Base-by-base conservation (phyloP, 2,888 invertebrate species). In the Nomada fabriciana region DNA sequence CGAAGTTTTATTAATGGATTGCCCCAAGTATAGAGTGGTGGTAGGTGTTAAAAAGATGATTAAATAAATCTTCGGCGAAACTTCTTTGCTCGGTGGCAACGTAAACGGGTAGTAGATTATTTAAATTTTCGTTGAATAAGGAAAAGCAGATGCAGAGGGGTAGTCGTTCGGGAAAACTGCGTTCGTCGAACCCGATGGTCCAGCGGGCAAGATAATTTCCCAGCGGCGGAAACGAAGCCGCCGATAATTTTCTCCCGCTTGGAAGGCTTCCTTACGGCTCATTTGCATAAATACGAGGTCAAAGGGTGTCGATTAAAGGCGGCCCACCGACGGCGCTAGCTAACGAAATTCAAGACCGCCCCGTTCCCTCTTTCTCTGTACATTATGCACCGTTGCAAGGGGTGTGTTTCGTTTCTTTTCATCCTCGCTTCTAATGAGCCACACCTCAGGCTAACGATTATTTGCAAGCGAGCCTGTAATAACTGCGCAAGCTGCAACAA, bases 231-330 rank as follows among this genome's bases (percentile, higher is more conserved):
- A 80, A 68, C 81, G 80, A 72, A 74, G 59, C 73, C 20, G 43
- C 20, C 67, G 75, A 80, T 80, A 74, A 82, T 82, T 80, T 76
- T 79, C 80, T 74, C 5, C 63, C 80, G 65, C 63, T 59, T 57
- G 42, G 60, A 53, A 74, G 50, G 50, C 72, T 72, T 82, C 71
- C 63, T 76, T 42, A 72, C 70, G 81, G 76, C 52, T 72, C 75
- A 72, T 82, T 80, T 76, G 76, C 72, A 76, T 80, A 80, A 82
- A 82, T 72, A 80, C 52, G 72, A 69, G 82, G 81, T 76, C 72
- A 80, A 80, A 82, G 82, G 65, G 53, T 70, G 71, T 67, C 82
- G 82, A 81, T 81, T 76, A 61, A 73, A 72, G 64, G 52, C 73
- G 50, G 53, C 53, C 59, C 57, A 42, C 55, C 72, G 60, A 53